Conservation (phyloP, 2,888 invertebrate species). For the Drosophila austrosaltans region DNA sequence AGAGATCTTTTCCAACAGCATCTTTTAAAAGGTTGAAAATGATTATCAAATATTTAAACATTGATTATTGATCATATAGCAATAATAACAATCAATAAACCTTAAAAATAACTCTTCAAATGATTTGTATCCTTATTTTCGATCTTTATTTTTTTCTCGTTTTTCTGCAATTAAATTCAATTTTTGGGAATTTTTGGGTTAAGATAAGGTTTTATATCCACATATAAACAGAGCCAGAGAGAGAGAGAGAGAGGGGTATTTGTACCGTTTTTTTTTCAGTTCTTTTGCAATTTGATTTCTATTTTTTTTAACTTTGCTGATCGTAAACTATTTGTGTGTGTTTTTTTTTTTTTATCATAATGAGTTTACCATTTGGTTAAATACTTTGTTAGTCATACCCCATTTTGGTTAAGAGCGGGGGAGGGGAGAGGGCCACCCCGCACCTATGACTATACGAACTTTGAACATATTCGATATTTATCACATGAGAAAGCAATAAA, state of each 20-base stretch:
- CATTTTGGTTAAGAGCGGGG: background rate
- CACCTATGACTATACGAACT: constrained; percentile 25
- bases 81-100: too few relatives aligned
- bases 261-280: background rate
- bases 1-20: background rate
- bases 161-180: too few relatives aligned
- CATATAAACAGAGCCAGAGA: too few relatives aligned
- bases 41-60: too few relatives aligned
- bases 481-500: constrained; percentile 47
- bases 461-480: constrained; percentile 45
- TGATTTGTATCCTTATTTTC: too few relatives aligned
- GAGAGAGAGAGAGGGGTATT: background rate
- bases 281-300: background rate
- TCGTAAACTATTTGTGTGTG: background rate
- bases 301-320: background rate
- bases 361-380: background rate
- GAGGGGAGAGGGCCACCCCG: background rate
- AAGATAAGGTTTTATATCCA: background rate
- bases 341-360: background rate
- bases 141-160: too few relatives aligned
- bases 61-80: too few relatives aligned
- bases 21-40: background rate
- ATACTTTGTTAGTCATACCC: background rate
- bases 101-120: too few relatives aligned
- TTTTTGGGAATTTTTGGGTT: background rate